A percentile compares a stretch with the other conserved stretches of the same genome.
phyloP scores from a whole-genome alignment of 64 coral and sea anemone species.

The Dendronephthya gigantea region DNA sequence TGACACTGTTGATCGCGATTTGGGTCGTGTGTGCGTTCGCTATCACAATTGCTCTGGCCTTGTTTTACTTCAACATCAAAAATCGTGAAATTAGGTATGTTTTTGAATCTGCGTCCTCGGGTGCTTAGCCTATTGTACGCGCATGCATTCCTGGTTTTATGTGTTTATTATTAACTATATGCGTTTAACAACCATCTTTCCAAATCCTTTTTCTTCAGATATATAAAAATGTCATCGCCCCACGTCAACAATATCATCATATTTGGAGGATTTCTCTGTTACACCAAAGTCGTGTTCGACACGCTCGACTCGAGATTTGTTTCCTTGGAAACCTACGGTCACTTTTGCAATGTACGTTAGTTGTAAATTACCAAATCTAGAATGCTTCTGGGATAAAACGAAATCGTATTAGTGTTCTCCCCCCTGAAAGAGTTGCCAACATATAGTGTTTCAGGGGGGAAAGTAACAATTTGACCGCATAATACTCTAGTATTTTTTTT shows the following conservation, averaged over 20 bases:
- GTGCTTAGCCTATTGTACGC: neutral
- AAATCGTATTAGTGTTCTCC: too few species aligned
- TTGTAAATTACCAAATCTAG: too few species aligned
- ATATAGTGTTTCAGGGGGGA: too few species aligned
- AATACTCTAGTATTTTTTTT: too few species aligned
- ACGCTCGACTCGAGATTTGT: neutral
- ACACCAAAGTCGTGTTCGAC: neutral
- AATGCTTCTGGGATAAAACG: too few species aligned
- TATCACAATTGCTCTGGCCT: neutral
- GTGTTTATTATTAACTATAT: neutral
- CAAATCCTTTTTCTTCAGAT: neutral
- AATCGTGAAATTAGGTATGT: neutral
- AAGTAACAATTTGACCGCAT: too few species aligned
- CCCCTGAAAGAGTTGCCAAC: neutral
- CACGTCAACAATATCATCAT: constrained; percentile 2
- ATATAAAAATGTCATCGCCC: constrained; percentile 8
- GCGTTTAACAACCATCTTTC: neutral
- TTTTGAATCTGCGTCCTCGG: neutral
- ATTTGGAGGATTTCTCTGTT: neutral
- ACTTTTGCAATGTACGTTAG: constrained; percentile 4
- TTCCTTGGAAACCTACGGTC: neutral
- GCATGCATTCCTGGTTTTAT: too few species aligned
- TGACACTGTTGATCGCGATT: neutral
- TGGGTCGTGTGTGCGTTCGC: neutral
- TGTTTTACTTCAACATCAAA: constrained; percentile 12